Base-by-base conservation (phyloP, 1,140 invertebrate genomes). In the Dufourea novaeangliae region DNA sequence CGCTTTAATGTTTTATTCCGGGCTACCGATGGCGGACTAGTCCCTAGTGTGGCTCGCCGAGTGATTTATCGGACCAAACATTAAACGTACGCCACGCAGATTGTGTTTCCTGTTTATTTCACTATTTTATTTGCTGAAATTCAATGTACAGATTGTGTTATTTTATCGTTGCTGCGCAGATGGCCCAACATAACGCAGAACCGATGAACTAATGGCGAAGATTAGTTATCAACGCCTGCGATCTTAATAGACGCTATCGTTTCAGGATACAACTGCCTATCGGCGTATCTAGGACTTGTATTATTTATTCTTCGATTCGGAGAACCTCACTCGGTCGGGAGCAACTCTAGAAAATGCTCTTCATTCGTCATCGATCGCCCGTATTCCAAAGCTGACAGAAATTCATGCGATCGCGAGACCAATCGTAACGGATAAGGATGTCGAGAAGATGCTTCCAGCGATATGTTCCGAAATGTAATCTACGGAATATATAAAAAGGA, bases 181-280 rank as follows among this genome's bases (percentile, higher is more conserved):
- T 46, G 44, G 44, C n/a, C 22, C 25, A n/a, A 46, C 11, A 46
- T n/a, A 27, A 63, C 22, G 29, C 17, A 20, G 37, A 54, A 5
- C 46, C 29, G 20, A 12, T 12, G 20, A 29, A 44, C 54, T 67
- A 66, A 66, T 59, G 54, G 56, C 25, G 78, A 29, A 59, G 64
- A 83, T 82, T 32, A 69, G 66, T 70, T 83, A 79, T 82, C 80
- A 64, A 2, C 22, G n/a, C 37, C 14, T 46, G 80, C n/a, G 52
- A 82, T 8, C 75, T 73, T 82, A 83, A 83, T 72, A 61, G 69
- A 70, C 29, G 11, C n/a, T 41, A 46, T 50, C 46, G 34, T n/a
- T 7, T n/a, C 46, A 50, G 17, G 20, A n/a, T n/a, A 50, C 20
- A 50, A 8, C 8, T 8, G 0, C 12, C 1, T 4, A 14, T 44